Evolutionary conservation across 2,888 invertebrate genomes (phyloP).

Genomic region (Oscheius myriophilus): DNA sequence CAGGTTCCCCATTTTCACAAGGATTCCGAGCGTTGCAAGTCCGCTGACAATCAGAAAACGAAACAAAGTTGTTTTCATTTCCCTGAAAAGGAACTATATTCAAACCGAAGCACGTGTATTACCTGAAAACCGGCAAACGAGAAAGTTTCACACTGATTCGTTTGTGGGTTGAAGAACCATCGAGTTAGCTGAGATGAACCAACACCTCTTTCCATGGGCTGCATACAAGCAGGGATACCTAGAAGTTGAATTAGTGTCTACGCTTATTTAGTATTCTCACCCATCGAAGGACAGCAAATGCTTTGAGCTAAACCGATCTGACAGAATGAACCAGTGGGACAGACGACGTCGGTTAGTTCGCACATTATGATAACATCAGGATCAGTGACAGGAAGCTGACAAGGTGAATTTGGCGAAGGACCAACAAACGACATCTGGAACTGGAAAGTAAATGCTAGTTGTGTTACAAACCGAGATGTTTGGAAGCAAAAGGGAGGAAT

Average conservation of each 20-base stretch:
- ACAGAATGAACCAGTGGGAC: constrained; percentile 53
- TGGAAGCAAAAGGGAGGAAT: constrained; percentile 1
- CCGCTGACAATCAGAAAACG: constrained; percentile 43
- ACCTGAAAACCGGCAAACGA: constrained; percentile 58
- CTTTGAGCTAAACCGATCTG: constrained; percentile 53
- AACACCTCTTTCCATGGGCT: constrained; percentile 47
- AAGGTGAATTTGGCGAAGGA: constrained; percentile 39
- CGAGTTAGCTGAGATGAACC: constrained; percentile 47
- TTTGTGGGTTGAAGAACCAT: constrained; percentile 55
- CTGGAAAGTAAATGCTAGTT: background rate
- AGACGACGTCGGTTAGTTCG: constrained; percentile 34
- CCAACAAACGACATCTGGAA: constrained; percentile 20
- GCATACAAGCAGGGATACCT: constrained; percentile 51
- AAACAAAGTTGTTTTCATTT: constrained; percentile 59
- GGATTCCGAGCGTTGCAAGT: constrained; percentile 46
- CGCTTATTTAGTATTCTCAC: too few species aligned
- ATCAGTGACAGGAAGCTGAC: constrained; percentile 36
- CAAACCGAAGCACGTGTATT: background rate
- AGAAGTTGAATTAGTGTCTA: background rate
- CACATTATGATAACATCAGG: constrained; percentile 50
- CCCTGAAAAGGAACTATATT: constrained; percentile 36
- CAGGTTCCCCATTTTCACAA: constrained; percentile 38
- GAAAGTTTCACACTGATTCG: constrained; percentile 51
- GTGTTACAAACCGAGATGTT: background rate
- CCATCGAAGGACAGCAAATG: constrained; percentile 55